Conservation (phyloP, 2,888 invertebrate genomes). For the Fragum fragum region DNA sequence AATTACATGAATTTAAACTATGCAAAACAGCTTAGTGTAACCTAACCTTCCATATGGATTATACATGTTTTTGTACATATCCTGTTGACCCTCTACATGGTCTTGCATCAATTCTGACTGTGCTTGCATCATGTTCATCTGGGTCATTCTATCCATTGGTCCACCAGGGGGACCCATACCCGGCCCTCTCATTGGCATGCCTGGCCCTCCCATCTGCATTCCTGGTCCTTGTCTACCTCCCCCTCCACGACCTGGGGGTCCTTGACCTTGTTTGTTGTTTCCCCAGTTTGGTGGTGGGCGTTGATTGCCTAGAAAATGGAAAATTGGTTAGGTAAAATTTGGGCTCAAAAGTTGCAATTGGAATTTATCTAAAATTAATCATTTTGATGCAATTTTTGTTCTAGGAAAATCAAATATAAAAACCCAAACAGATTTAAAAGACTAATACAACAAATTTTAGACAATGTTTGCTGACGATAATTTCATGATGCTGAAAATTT, state of each 20-base stretch:
- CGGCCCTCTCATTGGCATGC: neutral
- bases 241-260: neutral
- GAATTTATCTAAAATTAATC: too few relatives aligned
- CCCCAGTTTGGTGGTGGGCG: conserved; percentile 35
- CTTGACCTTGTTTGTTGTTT: neutral
- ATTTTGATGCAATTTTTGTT: too few relatives aligned
- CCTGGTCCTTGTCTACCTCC: neutral
- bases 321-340: too few relatives aligned
- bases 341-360: too few relatives aligned
- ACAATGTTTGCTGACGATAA: too few relatives aligned
- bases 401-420: too few relatives aligned
- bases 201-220: conserved; percentile 12
- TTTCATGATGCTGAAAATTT: too few relatives aligned
- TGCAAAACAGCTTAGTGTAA: too few relatives aligned
- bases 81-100: conserved; percentile 29
- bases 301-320: neutral
- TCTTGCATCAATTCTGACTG: conserved; percentile 35
- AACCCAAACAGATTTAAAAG: too few relatives aligned
- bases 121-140: conserved; percentile 10
- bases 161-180: conserved; percentile 1
- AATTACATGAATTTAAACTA: too few relatives aligned
- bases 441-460: too few relatives aligned
- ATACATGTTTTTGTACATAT: conserved; percentile 22
- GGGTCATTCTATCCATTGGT: conserved; percentile 3
- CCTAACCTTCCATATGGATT: conserved; percentile 7